Base-by-base conservation (phyloP, 1,140 invertebrate species). In the Drosophila subpulchrella region DNA sequence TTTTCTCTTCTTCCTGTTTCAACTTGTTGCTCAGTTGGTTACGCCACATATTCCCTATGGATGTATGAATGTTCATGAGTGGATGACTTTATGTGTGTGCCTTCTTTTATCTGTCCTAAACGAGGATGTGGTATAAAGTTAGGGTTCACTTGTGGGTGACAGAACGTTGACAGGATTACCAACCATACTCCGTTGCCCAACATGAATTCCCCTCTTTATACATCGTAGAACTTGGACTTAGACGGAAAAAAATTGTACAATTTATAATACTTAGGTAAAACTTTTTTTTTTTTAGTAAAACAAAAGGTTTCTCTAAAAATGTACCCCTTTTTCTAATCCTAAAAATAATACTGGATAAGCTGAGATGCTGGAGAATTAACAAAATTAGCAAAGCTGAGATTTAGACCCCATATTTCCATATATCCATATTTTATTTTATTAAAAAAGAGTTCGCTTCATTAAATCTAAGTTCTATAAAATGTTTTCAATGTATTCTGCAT, bases 1-100 rank as follows among this genome's bases (percentile, higher is more conserved):
- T 12, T 68, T 42, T 65, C 10, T 36, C 46, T 53, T 7, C 60
- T 48, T 75, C 60, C 73, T 55, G 57, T 34, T 57, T 13, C 50
- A 50, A 75, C 71, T 75, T 75, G 73, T 75, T 75, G 73, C 73
- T 66, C 30, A 32, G 20, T 58, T 47, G 30, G 47, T 75, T 61
- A 66, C 30, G 73, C 60, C 73, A 75, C 54, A 36, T 41, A 34
- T 38, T 24, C 10, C 10, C 36, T 15, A 24, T 62, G 59, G 8
- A 15, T 59, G 36, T 7, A 4, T 27, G 3, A 2, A n/a, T 42
- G 42, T 11, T 7, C 42, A 15, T 30, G 10, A 27, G 46, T 48
- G 44, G 44, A 36, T 67, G 38, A 34, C 30, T 59, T 27, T 58
- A 8, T 20, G 15, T 58, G 34, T 41, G 15, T 41, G 30, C 6